A percentile compares a stretch with the other conserved stretches of the same genome.
phyloP scores from a whole-genome alignment of 2,888 invertebrate species.

The Rhopalosiphum nymphaeae region DNA sequence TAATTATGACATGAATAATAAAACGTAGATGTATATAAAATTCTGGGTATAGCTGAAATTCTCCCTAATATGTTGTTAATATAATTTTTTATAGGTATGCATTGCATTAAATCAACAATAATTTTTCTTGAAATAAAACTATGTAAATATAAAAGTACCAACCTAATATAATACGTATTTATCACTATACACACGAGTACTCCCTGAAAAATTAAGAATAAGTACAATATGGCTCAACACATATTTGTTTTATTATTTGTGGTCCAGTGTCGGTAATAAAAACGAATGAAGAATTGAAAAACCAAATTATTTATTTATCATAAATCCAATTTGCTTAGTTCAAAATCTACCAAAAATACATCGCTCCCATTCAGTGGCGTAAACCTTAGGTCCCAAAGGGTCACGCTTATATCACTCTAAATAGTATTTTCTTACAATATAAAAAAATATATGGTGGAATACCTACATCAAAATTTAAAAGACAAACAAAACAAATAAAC shows the following conservation, averaged over 20 bases:
- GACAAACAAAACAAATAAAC: neutral
- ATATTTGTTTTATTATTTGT: slow-evolving; percentile 29
- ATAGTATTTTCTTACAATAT: neutral
- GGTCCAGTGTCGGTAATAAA: slow-evolving; percentile 13
- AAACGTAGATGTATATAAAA: neutral
- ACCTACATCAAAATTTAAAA: slow-evolving; percentile 22
- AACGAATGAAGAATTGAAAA: slow-evolving; percentile 32
- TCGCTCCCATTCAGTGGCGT: slow-evolving; percentile 13
- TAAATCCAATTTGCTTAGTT: slow-evolving; percentile 41
- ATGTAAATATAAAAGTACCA: neutral
- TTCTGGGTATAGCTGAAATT: neutral
- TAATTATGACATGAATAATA: neutral
- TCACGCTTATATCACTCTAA: slow-evolving; percentile 18
- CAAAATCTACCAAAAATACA: slow-evolving; percentile 14
- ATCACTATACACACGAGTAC: neutral
- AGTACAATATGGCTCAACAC: neutral
- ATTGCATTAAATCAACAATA: neutral
- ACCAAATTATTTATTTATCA: slow-evolving; percentile 45
- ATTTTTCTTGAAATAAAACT: neutral
- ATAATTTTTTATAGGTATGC: neutral
- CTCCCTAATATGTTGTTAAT: neutral
- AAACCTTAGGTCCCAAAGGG: slow-evolving; percentile 35
- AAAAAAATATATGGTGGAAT: neutral
- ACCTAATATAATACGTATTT: neutral
- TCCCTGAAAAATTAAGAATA: neutral